phyloP scores from a whole-genome alignment of 2,113 vertebrate genomes.

The Phalacrocorax aristotelis region DNA sequence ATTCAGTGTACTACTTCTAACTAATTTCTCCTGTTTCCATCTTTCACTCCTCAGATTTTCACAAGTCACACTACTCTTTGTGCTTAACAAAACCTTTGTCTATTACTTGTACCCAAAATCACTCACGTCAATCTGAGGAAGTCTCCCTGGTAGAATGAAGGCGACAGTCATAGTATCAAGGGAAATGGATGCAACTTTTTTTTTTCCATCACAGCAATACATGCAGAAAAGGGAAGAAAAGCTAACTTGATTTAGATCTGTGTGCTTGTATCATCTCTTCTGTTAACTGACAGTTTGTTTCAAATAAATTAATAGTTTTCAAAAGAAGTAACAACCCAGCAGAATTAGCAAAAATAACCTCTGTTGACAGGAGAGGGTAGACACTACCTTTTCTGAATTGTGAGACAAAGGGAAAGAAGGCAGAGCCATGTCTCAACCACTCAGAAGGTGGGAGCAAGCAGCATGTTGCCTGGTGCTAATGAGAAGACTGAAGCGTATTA shows the following conservation, averaged over 20 bases:
- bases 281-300: not conserved
- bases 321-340: not conserved
- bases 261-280: not conserved
- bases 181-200: not conserved
- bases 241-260: not conserved
- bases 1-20: not conserved
- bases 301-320: not conserved
- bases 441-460: not conserved
- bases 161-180: not conserved
- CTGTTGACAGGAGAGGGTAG: not conserved
- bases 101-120: not conserved
- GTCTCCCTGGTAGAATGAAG: not conserved
- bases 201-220: not conserved
- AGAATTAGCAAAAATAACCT: not conserved
- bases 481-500: not conserved
- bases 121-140: not conserved
- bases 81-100: not conserved
- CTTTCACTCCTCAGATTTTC: not conserved
- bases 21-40: not conserved
- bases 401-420: not conserved
- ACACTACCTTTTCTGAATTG: not conserved
- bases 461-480: not conserved
- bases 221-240: not conserved
- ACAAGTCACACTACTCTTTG: not conserved
- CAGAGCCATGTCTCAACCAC: not conserved